Conservation (phyloP, 2,888 invertebrate species). For the Dromius quadrimaculatus region DNA sequence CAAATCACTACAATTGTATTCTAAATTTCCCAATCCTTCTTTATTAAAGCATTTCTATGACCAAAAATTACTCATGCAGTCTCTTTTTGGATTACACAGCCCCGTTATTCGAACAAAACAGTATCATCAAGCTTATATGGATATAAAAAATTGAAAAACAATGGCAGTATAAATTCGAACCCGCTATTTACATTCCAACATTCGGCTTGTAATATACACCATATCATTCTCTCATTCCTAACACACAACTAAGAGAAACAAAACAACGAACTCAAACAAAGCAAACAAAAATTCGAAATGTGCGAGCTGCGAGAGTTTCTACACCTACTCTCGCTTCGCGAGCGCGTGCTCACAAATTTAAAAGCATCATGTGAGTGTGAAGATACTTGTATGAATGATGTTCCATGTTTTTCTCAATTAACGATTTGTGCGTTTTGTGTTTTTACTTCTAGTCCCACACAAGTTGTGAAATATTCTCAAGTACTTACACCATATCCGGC, state of each 20-base stretch:
- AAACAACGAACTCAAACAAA: conserved; percentile 11
- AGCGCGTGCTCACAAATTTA: background rate
- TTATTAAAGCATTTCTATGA: too few relatives aligned
- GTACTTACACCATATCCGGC: conserved; percentile 10
- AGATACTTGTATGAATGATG: conserved; percentile 9
- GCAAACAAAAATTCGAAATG: conserved; percentile 10
- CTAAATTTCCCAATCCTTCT: too few relatives aligned
- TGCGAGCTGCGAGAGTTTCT: conserved; percentile 1
- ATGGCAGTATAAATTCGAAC: conserved; percentile 29
- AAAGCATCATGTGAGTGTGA: conserved; percentile 24
- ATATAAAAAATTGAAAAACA: conserved; percentile 33
- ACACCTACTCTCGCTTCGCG: conserved; percentile 6
- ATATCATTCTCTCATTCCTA: conserved; percentile 26
- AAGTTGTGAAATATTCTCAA: conserved; percentile 25
- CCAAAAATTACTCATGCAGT: background rate
- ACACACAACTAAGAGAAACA: conserved; percentile 18
- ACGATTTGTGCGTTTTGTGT: conserved; percentile 22
- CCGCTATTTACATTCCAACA: conserved; percentile 31
- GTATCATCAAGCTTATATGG: conserved; percentile 22
- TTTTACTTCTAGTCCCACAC: conserved; percentile 14
- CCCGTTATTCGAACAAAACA: conserved; percentile 17
- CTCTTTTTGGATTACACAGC: conserved; percentile 19
- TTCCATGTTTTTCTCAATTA: conserved; percentile 23
- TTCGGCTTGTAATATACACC: conserved; percentile 26
- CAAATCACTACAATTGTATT: too few relatives aligned